Conservation (phyloP, 64 coral and sea anemone species). For the Dendronephthya gigantea region DNA sequence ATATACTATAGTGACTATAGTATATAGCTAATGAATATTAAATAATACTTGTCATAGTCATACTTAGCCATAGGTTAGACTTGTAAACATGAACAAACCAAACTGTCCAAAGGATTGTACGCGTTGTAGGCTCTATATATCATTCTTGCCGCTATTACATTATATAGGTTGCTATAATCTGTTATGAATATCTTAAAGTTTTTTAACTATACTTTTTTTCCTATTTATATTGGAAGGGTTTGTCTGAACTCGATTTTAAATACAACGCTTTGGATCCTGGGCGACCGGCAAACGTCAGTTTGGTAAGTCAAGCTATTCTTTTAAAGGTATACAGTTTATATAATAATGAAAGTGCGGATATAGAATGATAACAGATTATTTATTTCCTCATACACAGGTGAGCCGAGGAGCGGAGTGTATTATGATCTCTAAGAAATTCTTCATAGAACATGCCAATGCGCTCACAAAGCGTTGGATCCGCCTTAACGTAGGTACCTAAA, state of each 20-base stretch:
- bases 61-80: too few species aligned
- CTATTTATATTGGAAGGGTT: constrained; percentile 38
- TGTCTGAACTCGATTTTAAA: constrained; percentile 55
- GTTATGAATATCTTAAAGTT: background rate
- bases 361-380: background rate
- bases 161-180: background rate
- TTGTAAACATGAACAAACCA: too few species aligned
- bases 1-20: too few species aligned
- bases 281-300: constrained; percentile 41
- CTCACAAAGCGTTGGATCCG: constrained; percentile 89
- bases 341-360: too few species aligned
- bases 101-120: too few species aligned
- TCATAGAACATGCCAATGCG: constrained; percentile 61
- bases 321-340: too few species aligned
- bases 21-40: too few species aligned
- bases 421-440: constrained; percentile 95
- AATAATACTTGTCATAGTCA: too few species aligned
- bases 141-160: too few species aligned
- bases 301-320: constrained; percentile 49
- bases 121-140: too few species aligned
- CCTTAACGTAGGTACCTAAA: constrained; percentile 64
- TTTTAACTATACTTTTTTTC: background rate
- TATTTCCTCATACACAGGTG: constrained; percentile 34
- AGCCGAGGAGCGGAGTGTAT: constrained; percentile 94
- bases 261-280: constrained; percentile 36